phyloP scores from a whole-genome alignment of 2,888 invertebrate genomes.

The Macaria notata region DNA sequence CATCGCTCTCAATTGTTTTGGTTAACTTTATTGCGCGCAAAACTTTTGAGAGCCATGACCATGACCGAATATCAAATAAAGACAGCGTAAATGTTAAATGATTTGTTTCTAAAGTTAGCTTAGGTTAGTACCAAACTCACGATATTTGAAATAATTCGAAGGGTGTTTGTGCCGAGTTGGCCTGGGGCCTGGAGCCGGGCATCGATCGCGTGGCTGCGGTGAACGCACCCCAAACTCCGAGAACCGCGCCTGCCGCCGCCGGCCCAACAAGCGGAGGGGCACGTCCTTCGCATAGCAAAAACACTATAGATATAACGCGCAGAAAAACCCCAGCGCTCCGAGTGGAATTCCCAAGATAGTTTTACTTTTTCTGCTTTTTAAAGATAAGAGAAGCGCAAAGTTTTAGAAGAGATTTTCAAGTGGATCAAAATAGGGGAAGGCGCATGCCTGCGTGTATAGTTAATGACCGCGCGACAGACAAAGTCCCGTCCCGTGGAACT shows the following conservation, averaged over 20 bases:
- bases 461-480: conserved; percentile 70
- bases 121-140: conserved; percentile 31
- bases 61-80: conserved; percentile 31
- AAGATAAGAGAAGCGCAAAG: conserved; percentile 2
- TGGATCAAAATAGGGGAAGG: conserved; percentile 39
- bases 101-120: too few relatives aligned
- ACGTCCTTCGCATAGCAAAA: conserved; percentile 51
- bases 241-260: conserved; percentile 53
- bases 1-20: conserved; percentile 41
- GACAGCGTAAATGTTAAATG: too few relatives aligned
- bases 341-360: conserved; percentile 13
- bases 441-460: conserved; percentile 56
- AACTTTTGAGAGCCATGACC: conserved; percentile 37
- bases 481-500: conserved; percentile 68
- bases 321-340: conserved; percentile 6
- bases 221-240: conserved; percentile 72
- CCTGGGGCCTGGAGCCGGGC: conserved; percentile 63
- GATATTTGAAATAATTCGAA: conserved; percentile 34
- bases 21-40: conserved; percentile 29
- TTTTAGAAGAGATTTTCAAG: conserved; percentile 43
- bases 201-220: conserved; percentile 74
- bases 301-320: conserved; percentile 45
- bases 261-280: conserved; percentile 48
- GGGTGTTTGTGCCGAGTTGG: conserved; percentile 58
- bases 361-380: conserved; percentile 9